Base-by-base conservation (phyloP, 2,888 invertebrate genomes). In the Gastrophysa polygoni region DNA sequence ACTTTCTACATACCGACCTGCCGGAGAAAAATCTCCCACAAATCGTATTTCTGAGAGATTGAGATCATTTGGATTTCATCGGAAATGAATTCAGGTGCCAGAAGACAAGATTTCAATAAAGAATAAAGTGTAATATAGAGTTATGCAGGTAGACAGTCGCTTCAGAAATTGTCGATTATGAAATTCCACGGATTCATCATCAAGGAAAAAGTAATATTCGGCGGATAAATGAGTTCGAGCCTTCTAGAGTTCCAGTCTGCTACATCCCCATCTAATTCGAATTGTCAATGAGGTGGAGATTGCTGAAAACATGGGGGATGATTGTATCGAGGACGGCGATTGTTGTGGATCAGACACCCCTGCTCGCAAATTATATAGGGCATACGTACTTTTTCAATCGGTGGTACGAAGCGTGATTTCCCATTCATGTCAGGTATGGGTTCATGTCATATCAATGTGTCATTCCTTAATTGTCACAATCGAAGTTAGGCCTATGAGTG, bases 211-310 rank as follows among this genome's bases (percentile, higher is more conserved):
- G 52, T 59, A 56, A 59, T 63, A 59, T 51, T 52, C 59, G n/a
- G 52, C 54, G 57, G 59, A 63, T 63, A 59, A 63, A 63, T 59
- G 63, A 63, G 63, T 59, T 51, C 47, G 24, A 63, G 63, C 47
- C 63, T 51, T 63, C 59, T 56, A 51, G 59, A 59, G 48, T 63
- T 59, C 59, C 63, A 59, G 63, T 57, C 57, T 52, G 59, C 59
- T 63, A 63, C 59, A 59, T 48, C 63, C 59, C 63, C 46, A 51
- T 59, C 59, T 59, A 59, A 63, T 63, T 59, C 46, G 46, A 57
- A 63, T 63, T 59, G 63, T 63, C 63, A 59, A 63, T 59, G 63
- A 63, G 59, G 34, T 63, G 59, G 59, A 55, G 59, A 63, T 59
- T 59, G 59, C 59, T 59, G 63, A 63, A 63, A 63, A 63, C 63